Base-by-base conservation (phyloP, 1,140 invertebrate genomes). In the Varroa destructor region DNA sequence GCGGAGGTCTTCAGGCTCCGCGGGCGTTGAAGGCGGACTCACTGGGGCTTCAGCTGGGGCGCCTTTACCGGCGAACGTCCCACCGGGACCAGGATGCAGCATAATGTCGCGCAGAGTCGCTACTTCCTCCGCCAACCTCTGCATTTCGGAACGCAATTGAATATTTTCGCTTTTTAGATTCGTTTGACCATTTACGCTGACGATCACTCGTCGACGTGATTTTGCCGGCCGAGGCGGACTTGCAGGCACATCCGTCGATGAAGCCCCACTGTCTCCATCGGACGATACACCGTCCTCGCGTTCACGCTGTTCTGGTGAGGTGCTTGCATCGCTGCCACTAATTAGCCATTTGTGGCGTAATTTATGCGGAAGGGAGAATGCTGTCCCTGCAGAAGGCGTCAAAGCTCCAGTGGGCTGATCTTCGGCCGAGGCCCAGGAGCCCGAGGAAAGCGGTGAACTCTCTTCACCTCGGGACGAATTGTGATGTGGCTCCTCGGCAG, bases 291-390 rank as follows among this genome's bases (percentile, higher is more conserved):
- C 75, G 74, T 81, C 79, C 61, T 71, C 43, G 40, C 64, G 56
- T 71, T 71, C 58, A 46, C 58, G 51, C 73, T 73, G 36, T 73
- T 73, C 14, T 70, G 75, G 74, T n/a, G 73, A 74, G 71, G 76
- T 75, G 75, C 90, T 88, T 2, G 84, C 85, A 79, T 89, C 87
- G 70, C 46, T 70, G 58, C 58, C 71, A 87, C 88, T 75, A 46
- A 92, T 82, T 75, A 90, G 87, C n/a, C 87, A 88, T 79, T 94
- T 95, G 83, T 95, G 91, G 74, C 91, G 85, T 71, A 94, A 82
- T 79, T 94, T 94, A 75, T 91, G 86, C 0, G 91, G 91, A 74
- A 94, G 78, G 74, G 85, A 86, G 75, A 72, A 57, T 6, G 73
- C 72, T 10, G 72, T 71, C 14, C 42, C 43, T 55, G 73, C 55